Evolutionary conservation across 2,888 invertebrate genomes (phyloP), one percentile per base, ranked within the genome.

Genomic region (Parapristionchus giblindavisi): DNA sequence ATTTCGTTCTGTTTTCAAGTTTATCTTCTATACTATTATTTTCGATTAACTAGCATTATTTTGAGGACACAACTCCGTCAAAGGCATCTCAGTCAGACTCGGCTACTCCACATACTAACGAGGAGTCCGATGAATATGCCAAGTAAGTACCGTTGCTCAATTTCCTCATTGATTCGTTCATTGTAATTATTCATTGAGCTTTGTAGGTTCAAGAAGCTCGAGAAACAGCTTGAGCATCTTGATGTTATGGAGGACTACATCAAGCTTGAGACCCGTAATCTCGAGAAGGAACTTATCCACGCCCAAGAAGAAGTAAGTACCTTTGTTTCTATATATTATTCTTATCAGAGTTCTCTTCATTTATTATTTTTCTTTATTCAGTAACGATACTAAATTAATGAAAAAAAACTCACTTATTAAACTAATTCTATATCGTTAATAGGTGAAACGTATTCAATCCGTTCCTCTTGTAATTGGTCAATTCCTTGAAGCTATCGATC

Each of bases 161-260:
- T 43, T 14, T 43, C 56, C n/a, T 24, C 14, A n/a, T 54, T 54
- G 14, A 24, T 6, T 54, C 8, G 14, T 54, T 14, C 24, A 24
- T n/a, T 54, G 8, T 68, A 68, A 3, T 48, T 27, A 29, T 27
- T 17, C 2, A 6, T 6, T 11, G 21, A 27, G 2, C 27, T 27
- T 51, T 11, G 32, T 36, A 83, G 80, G 75, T 83, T 85, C 60
- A 88, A 95, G 94, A 97, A 96, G 92, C 91, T 99, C 27, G 96
- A 96, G 90, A 93, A 94, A 81, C 95, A 96, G 90, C 89, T 99
- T 34, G 98, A 99, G 89, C 99, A 98, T 89, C 90, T 99, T 14
- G 95, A 96, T 89, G 98, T 99, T 0, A 98, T 99, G 91, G 99
- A 99, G 89, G 97, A 98, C 87, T 99, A 99, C 89, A 97, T 99